These are phyloP conservation scores for Microplitis deprimator DNA, from an alignment of 2,888 invertebrate species.

Conservation along the genomic window DNA sequence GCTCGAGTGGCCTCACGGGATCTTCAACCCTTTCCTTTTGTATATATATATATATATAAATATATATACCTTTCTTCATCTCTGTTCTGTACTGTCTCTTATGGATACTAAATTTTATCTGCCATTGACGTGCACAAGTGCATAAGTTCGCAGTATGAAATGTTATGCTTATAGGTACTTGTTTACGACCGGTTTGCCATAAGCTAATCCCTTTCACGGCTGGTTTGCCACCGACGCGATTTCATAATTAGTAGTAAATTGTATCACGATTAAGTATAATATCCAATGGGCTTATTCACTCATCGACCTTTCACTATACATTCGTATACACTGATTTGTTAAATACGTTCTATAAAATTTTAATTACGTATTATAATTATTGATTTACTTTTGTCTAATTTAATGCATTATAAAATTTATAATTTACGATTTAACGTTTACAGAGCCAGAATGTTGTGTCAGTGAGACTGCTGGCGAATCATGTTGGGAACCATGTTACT, in stretches of 20 bases:
- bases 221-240: constrained; percentile 37
- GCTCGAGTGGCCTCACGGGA: constrained; percentile 32
- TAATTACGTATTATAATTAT: not conserved
- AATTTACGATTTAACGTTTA: constrained; percentile 45
- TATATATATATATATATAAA: too few species aligned
- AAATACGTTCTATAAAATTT: constrained; percentile 8
- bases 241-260: constrained; percentile 43
- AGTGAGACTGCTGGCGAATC: constrained; percentile 75
- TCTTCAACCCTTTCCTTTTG: constrained; percentile 28
- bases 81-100: not conserved
- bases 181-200: constrained; percentile 29
- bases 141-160: constrained; percentile 1
- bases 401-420: constrained; percentile 7
- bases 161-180: constrained; percentile 20
- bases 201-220: constrained; percentile 40
- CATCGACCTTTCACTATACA: constrained; percentile 39
- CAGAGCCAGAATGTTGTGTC: constrained; percentile 73
- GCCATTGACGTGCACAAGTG: constrained; percentile 29
- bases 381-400: constrained; percentile 27
- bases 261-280: constrained; percentile 35
- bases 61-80: not conserved
- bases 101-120: constrained; percentile 20
- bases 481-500: constrained; percentile 85
- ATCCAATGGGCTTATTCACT: constrained; percentile 26
- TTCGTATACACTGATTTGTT: constrained; percentile 20